phyloP scores from a whole-genome alignment of 1,140 invertebrate genomes.

The Caenorhabditis remanei region DNA sequence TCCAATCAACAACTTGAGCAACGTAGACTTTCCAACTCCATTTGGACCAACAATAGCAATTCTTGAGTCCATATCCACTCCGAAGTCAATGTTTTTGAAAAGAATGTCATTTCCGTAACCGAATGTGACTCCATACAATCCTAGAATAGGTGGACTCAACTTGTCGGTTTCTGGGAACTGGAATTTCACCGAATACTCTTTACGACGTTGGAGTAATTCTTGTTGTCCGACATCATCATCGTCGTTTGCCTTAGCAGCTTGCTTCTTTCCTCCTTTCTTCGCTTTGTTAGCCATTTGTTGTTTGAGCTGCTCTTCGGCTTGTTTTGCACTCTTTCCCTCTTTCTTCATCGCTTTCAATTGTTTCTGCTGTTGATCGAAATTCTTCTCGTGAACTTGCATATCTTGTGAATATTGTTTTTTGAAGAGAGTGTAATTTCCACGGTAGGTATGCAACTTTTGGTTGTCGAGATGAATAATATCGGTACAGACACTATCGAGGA shows the following conservation, averaged over 20 bases:
- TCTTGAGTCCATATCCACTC: conserved; percentile 91
- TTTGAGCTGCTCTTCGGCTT: conserved; percentile 85
- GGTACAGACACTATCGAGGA: conserved; percentile 98
- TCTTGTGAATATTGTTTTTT: conserved; percentile 99
- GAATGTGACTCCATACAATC: conserved; percentile 82
- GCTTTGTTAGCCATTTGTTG: conserved; percentile 87
- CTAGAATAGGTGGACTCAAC: conserved; percentile 93
- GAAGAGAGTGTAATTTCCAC: conserved; percentile 93
- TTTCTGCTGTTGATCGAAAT: conserved; percentile 98
- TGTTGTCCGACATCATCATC: conserved; percentile 84
- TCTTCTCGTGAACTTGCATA: conserved; percentile 91
- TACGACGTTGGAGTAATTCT: conserved; percentile 88
- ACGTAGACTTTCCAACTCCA: conserved; percentile 94
- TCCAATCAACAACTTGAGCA: conserved; percentile 87
- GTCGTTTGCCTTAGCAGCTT: conserved; percentile 75
- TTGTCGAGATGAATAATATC: conserved; percentile 97
- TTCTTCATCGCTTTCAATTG: conserved; percentile 92
- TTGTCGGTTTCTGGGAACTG: conserved; percentile 93
- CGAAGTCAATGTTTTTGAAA: conserved; percentile 90
- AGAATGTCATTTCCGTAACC: conserved; percentile 83
- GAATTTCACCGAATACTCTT: conserved; percentile 96
- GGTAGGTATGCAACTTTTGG: conserved; percentile 94
- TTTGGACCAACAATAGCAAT: conserved; percentile 82
- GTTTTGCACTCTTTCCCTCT: conserved; percentile 92
- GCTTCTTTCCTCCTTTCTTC: conserved; percentile 72